Evolutionary conservation across 1,140 invertebrate genomes (phyloP).

Genomic region (Listronotus oregonensis): DNA sequence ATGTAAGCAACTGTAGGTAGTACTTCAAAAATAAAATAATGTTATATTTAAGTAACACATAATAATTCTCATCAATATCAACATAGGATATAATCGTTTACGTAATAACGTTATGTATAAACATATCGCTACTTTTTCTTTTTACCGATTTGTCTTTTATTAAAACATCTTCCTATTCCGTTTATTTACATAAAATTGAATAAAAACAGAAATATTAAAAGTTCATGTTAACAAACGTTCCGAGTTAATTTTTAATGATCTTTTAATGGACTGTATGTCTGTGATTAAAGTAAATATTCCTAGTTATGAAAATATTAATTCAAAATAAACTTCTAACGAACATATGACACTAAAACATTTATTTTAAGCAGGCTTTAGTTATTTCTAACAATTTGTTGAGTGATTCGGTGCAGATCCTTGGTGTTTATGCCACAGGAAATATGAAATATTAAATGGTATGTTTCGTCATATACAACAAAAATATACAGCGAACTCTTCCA

Average conservation of each 20-base stretch:
- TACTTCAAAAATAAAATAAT: conserved; percentile 8
- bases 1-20: too few relatives aligned
- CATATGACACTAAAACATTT: conserved; percentile 47
- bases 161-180: conserved; percentile 33
- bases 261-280: conserved; percentile 40
- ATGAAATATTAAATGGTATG: conserved; percentile 41
- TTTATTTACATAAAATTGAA: conserved; percentile 34
- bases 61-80: conserved; percentile 34
- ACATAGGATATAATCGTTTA: conserved; percentile 38
- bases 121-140: conserved; percentile 32
- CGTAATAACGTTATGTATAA: conserved; percentile 24
- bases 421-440: conserved; percentile 39
- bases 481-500: background rate
- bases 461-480: conserved; percentile 31
- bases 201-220: conserved; percentile 33
- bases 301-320: conserved; percentile 43
- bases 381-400: conserved; percentile 41
- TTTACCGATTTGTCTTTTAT: conserved; percentile 39
- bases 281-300: conserved; percentile 40
- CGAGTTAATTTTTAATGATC: conserved; percentile 36
- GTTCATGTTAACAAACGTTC: conserved; percentile 21
- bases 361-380: conserved; percentile 38
- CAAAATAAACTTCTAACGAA: conserved; percentile 42
- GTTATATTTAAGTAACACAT: conserved; percentile 37
- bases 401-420: conserved; percentile 37